These are phyloP conservation scores for Castor canadensis DNA, from an alignment of 2,113 vertebrate species.

Conservation along the genomic window DNA sequence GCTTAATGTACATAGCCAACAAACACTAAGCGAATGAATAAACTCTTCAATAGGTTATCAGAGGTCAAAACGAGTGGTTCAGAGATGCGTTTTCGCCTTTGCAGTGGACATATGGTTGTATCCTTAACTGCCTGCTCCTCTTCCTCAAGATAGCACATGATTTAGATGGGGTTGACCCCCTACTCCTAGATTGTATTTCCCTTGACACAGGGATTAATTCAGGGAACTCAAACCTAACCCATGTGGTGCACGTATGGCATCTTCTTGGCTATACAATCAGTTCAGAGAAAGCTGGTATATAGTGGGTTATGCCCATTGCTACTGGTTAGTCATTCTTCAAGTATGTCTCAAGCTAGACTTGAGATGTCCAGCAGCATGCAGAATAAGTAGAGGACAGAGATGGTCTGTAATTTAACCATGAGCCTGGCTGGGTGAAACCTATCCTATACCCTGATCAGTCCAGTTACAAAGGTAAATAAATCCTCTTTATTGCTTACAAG, in stretches of 20 bases:
- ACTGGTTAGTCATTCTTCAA: not conserved
- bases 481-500: slow-evolving; percentile 12
- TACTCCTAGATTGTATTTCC: not conserved
- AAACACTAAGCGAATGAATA: slow-evolving; percentile 26
- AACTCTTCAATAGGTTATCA: not conserved
- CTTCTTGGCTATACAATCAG: not conserved
- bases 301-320: not conserved
- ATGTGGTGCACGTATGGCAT: not conserved
- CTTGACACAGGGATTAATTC: not conserved
- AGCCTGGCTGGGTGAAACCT: not conserved
- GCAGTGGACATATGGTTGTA: not conserved
- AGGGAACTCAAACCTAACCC: not conserved
- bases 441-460: not conserved
- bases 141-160: not conserved
- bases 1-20: not conserved
- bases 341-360: not conserved
- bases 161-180: not conserved
- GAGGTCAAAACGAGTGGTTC: slow-evolving; percentile 6
- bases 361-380: not conserved
- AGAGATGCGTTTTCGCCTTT: not conserved
- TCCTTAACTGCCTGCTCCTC: not conserved
- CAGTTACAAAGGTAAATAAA: slow-evolving; percentile 10
- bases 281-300: not conserved
- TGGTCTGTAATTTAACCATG: not conserved
- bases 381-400: not conserved